These are phyloP conservation scores for Calameuta filiformis DNA, from an alignment of 2,888 invertebrate genomes.

Conservation along the genomic window DNA sequence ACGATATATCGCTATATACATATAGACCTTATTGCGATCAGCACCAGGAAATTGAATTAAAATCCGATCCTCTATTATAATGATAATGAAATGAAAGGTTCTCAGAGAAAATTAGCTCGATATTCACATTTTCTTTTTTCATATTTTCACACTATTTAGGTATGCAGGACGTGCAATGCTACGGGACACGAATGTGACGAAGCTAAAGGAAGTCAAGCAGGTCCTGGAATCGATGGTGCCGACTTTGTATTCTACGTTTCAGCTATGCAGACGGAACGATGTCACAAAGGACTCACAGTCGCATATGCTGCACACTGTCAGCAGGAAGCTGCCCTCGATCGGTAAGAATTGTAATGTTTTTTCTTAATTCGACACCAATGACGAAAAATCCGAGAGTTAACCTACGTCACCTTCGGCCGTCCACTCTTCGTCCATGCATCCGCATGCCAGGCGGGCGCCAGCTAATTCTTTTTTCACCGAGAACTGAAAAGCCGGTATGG, in stretches of 20 bases:
- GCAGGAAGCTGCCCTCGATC: constrained; percentile 91
- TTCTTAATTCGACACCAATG: too few relatives aligned
- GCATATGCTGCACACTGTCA: constrained; percentile 99
- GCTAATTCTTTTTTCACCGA: too few relatives aligned
- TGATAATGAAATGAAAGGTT: not conserved
- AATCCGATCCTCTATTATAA: not conserved
- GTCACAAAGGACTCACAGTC: constrained; percentile 89
- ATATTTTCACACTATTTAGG: constrained; percentile 66
- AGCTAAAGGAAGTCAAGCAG: constrained; percentile 69
- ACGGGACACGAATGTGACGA: constrained; percentile 84
- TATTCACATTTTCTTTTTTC: constrained; percentile 7
- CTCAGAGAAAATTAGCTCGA: not conserved
- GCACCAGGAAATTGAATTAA: not conserved
- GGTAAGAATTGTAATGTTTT: constrained; percentile 66
- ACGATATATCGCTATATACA: not conserved
- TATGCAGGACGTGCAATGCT: constrained; percentile 89
- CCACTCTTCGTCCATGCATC: too few relatives aligned
- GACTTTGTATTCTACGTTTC: constrained; percentile 98
- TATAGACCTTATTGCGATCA: not conserved
- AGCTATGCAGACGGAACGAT: constrained; percentile 92
- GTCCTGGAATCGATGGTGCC: constrained; percentile 80
- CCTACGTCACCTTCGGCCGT: too few relatives aligned
- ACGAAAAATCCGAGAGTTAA: too few relatives aligned
- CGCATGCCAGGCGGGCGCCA: too few relatives aligned
- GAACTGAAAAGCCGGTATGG: too few relatives aligned